These are phyloP conservation scores for Bradysia coprophila DNA, from an alignment of 1,140 invertebrate species.

Conservation along the genomic window DNA sequence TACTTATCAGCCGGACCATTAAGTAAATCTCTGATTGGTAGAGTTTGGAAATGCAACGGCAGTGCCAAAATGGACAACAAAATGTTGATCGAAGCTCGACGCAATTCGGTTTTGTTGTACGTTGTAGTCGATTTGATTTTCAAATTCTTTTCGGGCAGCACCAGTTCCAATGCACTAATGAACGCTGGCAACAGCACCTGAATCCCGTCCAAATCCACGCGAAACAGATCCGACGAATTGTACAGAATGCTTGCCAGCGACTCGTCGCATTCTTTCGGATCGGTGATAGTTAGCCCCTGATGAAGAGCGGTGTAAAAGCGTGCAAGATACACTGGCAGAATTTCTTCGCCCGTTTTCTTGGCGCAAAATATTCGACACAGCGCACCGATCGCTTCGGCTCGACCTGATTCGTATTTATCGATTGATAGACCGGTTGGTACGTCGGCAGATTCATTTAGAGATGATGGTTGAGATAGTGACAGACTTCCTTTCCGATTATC, in stretches of 20 bases:
- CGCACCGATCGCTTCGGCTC: slow-evolving; percentile 88
- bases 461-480: slow-evolving; percentile 22
- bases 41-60: slow-evolving; percentile 77
- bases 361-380: slow-evolving; percentile 91
- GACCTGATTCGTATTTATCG: slow-evolving; percentile 60
- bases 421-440: slow-evolving; percentile 25
- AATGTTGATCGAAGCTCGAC: slow-evolving; percentile 77
- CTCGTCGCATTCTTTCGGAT: slow-evolving; percentile 43
- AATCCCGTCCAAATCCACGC: slow-evolving; percentile 84
- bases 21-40: slow-evolving; percentile 55
- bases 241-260: slow-evolving; percentile 60
- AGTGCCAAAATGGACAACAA: slow-evolving; percentile 75
- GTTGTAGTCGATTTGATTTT: slow-evolving; percentile 35
- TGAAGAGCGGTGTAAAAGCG: slow-evolving; percentile 85
- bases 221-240: slow-evolving; percentile 62
- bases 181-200: slow-evolving; percentile 78
- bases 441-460: slow-evolving; percentile 16
- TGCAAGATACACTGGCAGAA: slow-evolving; percentile 84
- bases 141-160: slow-evolving; percentile 60
- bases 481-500: slow-evolving; percentile 23
- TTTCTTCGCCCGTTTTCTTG: slow-evolving; percentile 89
- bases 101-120: slow-evolving; percentile 56
- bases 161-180: slow-evolving; percentile 72
- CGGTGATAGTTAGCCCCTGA: slow-evolving; percentile 56
- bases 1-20: slow-evolving; percentile 26